phyloP scores from a whole-genome alignment of 2,113 vertebrate genomes.

The Megaleporinus macrocephalus region DNA sequence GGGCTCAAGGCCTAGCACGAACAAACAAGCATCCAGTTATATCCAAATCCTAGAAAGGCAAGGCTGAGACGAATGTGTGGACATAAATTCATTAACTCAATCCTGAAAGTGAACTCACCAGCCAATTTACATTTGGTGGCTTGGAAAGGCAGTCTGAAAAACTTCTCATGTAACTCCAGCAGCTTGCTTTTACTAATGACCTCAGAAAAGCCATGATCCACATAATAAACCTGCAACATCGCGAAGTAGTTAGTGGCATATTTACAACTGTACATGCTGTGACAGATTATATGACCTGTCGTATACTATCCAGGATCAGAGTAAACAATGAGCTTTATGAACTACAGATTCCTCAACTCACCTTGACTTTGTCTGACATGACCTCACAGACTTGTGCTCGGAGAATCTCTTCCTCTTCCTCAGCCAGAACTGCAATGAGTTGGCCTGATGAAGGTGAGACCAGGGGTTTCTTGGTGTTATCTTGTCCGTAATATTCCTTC shows the following conservation, averaged over 20 bases:
- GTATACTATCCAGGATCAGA: background rate
- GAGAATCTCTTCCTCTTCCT: conserved; percentile 90
- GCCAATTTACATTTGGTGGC: conserved; percentile 91
- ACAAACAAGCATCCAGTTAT: conserved; percentile 10
- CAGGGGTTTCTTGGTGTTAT: conserved; percentile 61
- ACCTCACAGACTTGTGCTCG: conserved; percentile 84
- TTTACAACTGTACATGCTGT: background rate
- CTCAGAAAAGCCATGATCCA: conserved; percentile 94
- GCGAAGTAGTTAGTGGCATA: conserved; percentile 6
- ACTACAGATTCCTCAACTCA: conserved; percentile 64
- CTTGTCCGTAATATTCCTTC: conserved; percentile 85
- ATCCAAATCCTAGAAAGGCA: background rate
- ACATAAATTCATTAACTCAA: background rate
- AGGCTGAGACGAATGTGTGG: background rate
- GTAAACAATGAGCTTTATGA: background rate
- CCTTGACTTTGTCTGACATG: conserved; percentile 87
- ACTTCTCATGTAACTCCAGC: conserved; percentile 85
- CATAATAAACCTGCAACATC: conserved; percentile 84
- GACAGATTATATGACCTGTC: background rate
- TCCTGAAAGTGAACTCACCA: conserved; percentile 77
- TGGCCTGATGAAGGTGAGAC: conserved; percentile 77
- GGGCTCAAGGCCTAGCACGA: conserved; percentile 83
- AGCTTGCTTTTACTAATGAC: conserved; percentile 84
- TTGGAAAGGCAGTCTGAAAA: conserved; percentile 89
- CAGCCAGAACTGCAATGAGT: conserved; percentile 83